Conservation (phyloP, 2,797 vertebrate genomes). For the Xenops minutus region DNA sequence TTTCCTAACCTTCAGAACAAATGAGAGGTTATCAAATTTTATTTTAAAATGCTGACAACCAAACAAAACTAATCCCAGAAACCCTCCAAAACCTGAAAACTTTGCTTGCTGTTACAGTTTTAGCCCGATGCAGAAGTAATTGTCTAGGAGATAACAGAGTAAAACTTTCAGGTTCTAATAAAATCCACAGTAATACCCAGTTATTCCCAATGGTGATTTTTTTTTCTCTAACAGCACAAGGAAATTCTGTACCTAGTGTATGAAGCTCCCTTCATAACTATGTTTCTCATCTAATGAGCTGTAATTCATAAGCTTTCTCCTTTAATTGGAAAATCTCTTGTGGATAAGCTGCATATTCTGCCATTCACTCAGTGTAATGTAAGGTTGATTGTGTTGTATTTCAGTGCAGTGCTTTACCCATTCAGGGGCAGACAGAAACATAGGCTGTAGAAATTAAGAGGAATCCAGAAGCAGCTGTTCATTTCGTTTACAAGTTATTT, state of each 20-base stretch:
- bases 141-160: background rate
- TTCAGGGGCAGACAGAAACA: background rate
- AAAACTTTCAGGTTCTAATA: background rate
- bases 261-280: conserved; percentile 35
- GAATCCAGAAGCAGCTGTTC: conserved; percentile 45
- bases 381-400: conserved; percentile 31
- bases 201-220: background rate
- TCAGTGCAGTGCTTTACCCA: background rate
- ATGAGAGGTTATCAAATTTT: background rate
- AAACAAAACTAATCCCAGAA: background rate
- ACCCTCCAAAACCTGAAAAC: background rate
- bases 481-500: conserved; percentile 56
- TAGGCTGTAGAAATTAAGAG: conserved; percentile 38
- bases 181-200: background rate
- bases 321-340: conserved; percentile 62
- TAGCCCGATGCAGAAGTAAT: background rate
- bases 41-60: background rate
- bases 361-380: conserved; percentile 35
- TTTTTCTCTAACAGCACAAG: background rate
- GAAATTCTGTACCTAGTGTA: conserved; percentile 26
- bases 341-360: conserved; percentile 44
- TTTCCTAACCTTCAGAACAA: background rate
- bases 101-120: background rate
- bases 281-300: conserved; percentile 51
- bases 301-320: conserved; percentile 46